Base-by-base conservation (phyloP, 92 coral and sea anemone species). In the Palythoa heliodiscus region DNA sequence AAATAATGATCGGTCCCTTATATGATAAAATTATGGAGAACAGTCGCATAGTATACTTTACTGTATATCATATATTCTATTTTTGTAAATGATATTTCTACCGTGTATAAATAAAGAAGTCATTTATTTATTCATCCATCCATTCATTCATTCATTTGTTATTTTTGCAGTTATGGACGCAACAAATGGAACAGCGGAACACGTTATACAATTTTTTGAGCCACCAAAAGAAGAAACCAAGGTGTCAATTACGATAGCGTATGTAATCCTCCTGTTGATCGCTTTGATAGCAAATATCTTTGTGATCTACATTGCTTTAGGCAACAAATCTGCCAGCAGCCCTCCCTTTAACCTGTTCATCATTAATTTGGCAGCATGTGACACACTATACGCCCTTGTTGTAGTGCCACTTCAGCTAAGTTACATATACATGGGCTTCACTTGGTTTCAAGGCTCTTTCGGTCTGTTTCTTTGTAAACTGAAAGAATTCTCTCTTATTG, bases 361-460 rank as follows among this genome's bases (percentile, higher is more conserved):
- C 71, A 79, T 39, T 7, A 64, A 79, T 23, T 20, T 79, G 15
- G 73, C 84, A 61, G 22, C 50, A 64, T 79, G 84, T 80, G 84
- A 80, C 73, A 13, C 25, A 0, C 23, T 80, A 10, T 80, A 80
- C 60, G 84, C 61, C 0, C 3, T 80, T 0, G 73, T 80, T 1
- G 84, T 29, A 5, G 57, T 14, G 16, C 14, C 84, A 0, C 14
- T 40, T 16, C 73, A 64, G 11, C 20, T 80, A 43, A 73, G 74
- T 0, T 80, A 80, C 73, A 38, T 80, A 5, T 79, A 63, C 40
- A n/a, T 79, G 84, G 73, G 57, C 3, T 64, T 47, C 43, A 66
- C 61, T 11, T 80, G 84, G 84, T 63, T 63, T 43, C 61, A 22
- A 14, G 84, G 84, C 1, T 8, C 6, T 3, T 66, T 80, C n/a